Evolutionary conservation across 1,140 invertebrate genomes (phyloP).

Genomic region (Halesus radiatus): DNA sequence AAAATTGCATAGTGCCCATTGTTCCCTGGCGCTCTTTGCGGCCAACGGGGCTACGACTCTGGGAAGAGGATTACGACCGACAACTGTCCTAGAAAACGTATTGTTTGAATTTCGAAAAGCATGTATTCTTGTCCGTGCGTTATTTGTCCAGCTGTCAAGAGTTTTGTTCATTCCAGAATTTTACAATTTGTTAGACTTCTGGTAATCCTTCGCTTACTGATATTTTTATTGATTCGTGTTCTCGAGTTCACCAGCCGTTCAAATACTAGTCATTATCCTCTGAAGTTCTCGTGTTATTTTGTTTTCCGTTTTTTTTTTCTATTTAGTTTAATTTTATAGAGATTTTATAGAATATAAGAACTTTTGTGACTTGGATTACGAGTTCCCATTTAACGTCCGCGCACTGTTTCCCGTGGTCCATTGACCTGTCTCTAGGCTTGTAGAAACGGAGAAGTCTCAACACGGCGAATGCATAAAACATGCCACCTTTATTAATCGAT

Average conservation of each 20-base stretch:
- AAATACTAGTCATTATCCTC: too few relatives aligned
- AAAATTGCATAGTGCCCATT: constrained; percentile 53
- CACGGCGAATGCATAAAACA: constrained; percentile 12
- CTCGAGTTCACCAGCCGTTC: too few relatives aligned
- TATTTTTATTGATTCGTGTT: too few relatives aligned
- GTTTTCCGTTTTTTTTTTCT: too few relatives aligned
- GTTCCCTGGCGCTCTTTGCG: constrained; percentile 41
- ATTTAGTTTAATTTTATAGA: too few relatives aligned
- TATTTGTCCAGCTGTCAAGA: neutral
- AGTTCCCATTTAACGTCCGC: too few relatives aligned
- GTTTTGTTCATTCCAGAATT: neutral
- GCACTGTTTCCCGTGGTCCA: too few relatives aligned
- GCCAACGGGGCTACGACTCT: constrained; percentile 15
- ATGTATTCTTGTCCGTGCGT: neutral
- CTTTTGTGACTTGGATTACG: too few relatives aligned
- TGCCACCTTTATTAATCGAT: constrained; percentile 27
- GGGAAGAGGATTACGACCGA: neutral
- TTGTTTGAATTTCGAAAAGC: neutral
- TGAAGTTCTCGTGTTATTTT: too few relatives aligned
- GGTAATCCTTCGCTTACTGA: neutral
- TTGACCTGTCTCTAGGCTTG: neutral
- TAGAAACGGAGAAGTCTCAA: neutral
- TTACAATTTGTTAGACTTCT: neutral
- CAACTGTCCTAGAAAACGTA: constrained; percentile 24
- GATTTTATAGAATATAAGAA: too few relatives aligned